Conservation (phyloP, 2,113 vertebrate species). For the Chroicocephalus ridibundus region DNA sequence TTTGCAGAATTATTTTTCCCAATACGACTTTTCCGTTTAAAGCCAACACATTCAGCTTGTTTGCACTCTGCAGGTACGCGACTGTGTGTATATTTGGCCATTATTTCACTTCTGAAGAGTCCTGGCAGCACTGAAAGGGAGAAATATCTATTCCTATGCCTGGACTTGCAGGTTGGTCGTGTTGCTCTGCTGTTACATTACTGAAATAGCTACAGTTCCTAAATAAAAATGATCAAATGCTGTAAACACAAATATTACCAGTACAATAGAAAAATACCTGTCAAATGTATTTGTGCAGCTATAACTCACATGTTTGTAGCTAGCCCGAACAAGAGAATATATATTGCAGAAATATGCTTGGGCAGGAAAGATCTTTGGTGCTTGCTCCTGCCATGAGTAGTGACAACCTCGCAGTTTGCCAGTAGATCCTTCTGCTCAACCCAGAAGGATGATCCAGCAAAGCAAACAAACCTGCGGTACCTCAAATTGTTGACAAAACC, state of each 20-base stretch:
- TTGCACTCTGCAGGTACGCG: background rate
- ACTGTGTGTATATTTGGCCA: background rate
- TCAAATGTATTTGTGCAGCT: background rate
- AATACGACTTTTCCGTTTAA: background rate
- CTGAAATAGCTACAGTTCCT: background rate
- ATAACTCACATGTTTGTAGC: background rate
- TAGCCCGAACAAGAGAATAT: background rate
- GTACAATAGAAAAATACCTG: background rate
- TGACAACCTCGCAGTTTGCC: background rate
- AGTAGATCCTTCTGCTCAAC: background rate
- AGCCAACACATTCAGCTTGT: background rate
- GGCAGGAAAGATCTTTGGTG: background rate
- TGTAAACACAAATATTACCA: background rate
- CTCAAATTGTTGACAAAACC: background rate
- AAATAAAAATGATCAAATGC: constrained; percentile 33
- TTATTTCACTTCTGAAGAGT: constrained; percentile 16
- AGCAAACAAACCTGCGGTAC: background rate
- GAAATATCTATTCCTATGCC: background rate
- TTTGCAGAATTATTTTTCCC: constrained; percentile 30
- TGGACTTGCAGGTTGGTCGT: background rate
- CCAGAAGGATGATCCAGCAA: background rate
- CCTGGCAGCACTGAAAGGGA: background rate
- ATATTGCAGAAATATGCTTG: background rate
- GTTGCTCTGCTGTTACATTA: background rate
- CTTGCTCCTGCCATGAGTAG: background rate